Conservation (phyloP, 2,113 vertebrate genomes). For the Aldabrachelys gigantea region DNA sequence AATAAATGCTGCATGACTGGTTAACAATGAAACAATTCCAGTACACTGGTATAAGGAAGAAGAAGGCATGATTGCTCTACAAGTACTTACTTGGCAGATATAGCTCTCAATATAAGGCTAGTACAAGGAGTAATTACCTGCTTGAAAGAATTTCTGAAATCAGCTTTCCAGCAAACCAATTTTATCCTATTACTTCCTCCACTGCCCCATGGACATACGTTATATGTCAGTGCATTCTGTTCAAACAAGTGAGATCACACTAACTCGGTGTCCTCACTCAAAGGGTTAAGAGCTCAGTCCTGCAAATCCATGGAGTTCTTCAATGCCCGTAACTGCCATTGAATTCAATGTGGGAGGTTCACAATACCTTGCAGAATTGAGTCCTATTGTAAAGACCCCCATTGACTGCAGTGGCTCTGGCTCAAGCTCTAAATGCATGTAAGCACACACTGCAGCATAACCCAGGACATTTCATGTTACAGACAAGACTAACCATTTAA, state of each 20-base stretch:
- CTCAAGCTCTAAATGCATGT: neutral
- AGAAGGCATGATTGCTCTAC: neutral
- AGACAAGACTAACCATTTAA: neutral
- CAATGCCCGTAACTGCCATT: neutral
- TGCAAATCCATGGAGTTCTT: fast-evolving
- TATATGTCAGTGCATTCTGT: neutral
- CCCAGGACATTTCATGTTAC: neutral
- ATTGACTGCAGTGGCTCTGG: neutral
- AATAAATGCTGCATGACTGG: neutral
- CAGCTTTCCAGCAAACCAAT: slow-evolving; percentile 9
- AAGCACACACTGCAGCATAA: neutral
- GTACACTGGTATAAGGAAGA: fast-evolving
- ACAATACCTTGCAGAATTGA: neutral
- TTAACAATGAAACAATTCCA: neutral
- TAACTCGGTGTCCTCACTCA: neutral
- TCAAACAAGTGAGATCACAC: neutral
- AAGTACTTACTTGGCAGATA: neutral
- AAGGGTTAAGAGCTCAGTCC: neutral
- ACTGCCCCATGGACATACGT: neutral
- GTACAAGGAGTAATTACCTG: slow-evolving; percentile 20
- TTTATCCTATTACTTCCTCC: slow-evolving; percentile 35
- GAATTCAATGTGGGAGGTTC: neutral
- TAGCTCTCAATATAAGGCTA: neutral
- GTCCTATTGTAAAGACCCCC: neutral
- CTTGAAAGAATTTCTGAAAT: slow-evolving; percentile 46